phyloP scores from a whole-genome alignment of 2,888 invertebrate genomes.

The Scaptomyza polygonia region DNA sequence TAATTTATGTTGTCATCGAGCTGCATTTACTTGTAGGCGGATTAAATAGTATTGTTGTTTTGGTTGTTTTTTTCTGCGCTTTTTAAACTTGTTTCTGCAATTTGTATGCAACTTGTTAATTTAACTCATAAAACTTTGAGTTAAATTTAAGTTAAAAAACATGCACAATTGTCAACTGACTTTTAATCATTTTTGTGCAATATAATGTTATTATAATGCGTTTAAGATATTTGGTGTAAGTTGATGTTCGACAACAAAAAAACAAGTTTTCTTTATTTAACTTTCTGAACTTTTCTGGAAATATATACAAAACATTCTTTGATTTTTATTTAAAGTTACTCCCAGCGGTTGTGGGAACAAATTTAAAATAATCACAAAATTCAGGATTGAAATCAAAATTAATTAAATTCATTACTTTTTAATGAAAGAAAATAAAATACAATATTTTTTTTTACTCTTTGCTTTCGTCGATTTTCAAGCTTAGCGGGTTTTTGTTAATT shows the following conservation, averaged over 20 bases:
- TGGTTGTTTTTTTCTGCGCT: constrained; percentile 33
- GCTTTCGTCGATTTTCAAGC: constrained; percentile 15
- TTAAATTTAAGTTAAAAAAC: constrained; percentile 40
- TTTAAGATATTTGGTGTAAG: neutral
- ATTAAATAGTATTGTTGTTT: constrained; percentile 4
- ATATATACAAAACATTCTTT: too few species aligned
- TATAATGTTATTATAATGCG: neutral
- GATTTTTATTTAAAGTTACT: too few species aligned
- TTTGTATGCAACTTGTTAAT: constrained; percentile 41
- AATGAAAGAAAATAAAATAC: constrained; percentile 6
- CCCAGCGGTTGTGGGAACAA: too few species aligned
- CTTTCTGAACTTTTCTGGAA: too few species aligned
- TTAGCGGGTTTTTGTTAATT: constrained; percentile 28
- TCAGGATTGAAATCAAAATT: constrained; percentile 4
- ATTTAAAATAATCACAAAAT: neutral
- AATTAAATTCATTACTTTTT: constrained; percentile 61
- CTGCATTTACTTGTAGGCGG: constrained; percentile 56
- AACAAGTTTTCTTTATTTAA: too few species aligned
- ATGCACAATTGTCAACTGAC: constrained; percentile 25
- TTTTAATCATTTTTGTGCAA: neutral
- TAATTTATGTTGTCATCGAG: constrained; percentile 66
- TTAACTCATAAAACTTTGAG: neutral
- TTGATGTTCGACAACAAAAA: too few species aligned
- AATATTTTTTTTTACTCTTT: constrained; percentile 29
- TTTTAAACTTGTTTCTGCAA: constrained; percentile 63